phyloP scores from a whole-genome alignment of 1,140 invertebrate genomes.

The Dreissena rostriformis region DNA sequence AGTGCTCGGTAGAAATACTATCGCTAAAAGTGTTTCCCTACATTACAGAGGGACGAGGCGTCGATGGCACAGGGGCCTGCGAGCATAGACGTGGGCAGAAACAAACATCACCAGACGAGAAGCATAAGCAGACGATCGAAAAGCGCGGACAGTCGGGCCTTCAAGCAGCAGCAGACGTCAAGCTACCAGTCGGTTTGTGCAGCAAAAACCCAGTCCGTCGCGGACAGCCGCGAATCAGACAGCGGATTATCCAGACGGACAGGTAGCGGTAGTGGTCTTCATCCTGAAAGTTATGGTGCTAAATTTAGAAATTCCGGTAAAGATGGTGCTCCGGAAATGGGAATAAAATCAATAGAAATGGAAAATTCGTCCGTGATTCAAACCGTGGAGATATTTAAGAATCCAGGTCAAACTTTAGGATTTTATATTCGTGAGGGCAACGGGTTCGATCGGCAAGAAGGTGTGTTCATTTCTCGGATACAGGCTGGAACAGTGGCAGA shows the following conservation, averaged over 20 bases:
- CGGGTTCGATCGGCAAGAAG: slow-evolving; percentile 94
- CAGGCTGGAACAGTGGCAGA: slow-evolving; percentile 89
- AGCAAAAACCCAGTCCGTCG: slow-evolving; percentile 1
- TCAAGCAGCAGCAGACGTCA: slow-evolving; percentile 35
- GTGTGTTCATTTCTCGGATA: slow-evolving; percentile 99
- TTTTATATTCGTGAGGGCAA: slow-evolving; percentile 99
- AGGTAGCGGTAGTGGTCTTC: slow-evolving; percentile 33
- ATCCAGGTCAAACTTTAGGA: slow-evolving; percentile 98
- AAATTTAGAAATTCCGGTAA: slow-evolving; percentile 63
- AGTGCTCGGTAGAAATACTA: slow-evolving; percentile 46
- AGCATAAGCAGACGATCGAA: slow-evolving; percentile 52
- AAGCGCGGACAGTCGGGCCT: slow-evolving; percentile 51
- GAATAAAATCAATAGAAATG: slow-evolving; percentile 79
- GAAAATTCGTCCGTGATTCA: slow-evolving; percentile 86
- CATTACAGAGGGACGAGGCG: slow-evolving; percentile 71
- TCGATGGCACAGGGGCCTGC: slow-evolving; percentile 75
- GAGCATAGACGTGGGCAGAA: slow-evolving; percentile 57
- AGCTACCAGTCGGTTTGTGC: slow-evolving; percentile 20
- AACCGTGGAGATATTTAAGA: slow-evolving; percentile 99
- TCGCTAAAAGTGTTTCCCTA: slow-evolving; percentile 46
- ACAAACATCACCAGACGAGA: slow-evolving; percentile 54
- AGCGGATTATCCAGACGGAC: slow-evolving; percentile 11
- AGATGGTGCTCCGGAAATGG: slow-evolving; percentile 74
- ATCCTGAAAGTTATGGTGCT: slow-evolving; percentile 58
- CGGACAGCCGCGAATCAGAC: slow-evolving; percentile 34